Base-by-base conservation (phyloP, 2,888 invertebrate genomes). In the Limnephilus lunatus region DNA sequence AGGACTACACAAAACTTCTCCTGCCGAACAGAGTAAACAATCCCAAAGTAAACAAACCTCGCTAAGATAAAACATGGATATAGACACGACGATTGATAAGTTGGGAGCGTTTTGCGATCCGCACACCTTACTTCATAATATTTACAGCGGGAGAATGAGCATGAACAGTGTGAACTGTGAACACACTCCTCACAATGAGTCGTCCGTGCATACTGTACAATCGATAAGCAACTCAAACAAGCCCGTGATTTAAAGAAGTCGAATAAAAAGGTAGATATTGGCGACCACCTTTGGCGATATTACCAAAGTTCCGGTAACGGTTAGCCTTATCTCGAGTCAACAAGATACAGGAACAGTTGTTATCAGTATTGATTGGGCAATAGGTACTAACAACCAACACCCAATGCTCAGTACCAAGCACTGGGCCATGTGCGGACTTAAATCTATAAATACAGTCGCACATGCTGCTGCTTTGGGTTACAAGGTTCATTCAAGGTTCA, bases 191-290 rank as follows among this genome's bases (percentile, higher is more conserved):
- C 80, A 80, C 88, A 89, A 89, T 89, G 39, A 81, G 80, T n/a
- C 35, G 32, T 14, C 81, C 81, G 88, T 39, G 15, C 32, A 2
- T 12, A 44, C 44, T 19, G 35, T 25, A 7, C 30, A 39, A 68
- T 89, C 88, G 80, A 35, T 80, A 81, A 80, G 80, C 80, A 25
- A 35, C 9, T 80, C 88, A 89, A 89, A 89, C 88, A 89, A 80
- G 88, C 80, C 32, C 19, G 88, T 89, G 88, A 89, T 89, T 89
- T 89, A 12, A 89, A 80, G 88, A 80, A 89, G 88, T 89, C 88
- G n/a, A 32, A 86, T 86, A 86, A 86, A 86, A 80, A 80, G 14
- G 86, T 31, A 3, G 80, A n/a, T 48, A 12, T 86, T 86, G 86
- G 30, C 86, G 86, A 86, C 44, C 86, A 86, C 86, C 86, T 86